These are phyloP conservation scores for Yponomeuta sedellus DNA, from an alignment of 2,888 invertebrate genomes.

Conservation along the genomic window DNA sequence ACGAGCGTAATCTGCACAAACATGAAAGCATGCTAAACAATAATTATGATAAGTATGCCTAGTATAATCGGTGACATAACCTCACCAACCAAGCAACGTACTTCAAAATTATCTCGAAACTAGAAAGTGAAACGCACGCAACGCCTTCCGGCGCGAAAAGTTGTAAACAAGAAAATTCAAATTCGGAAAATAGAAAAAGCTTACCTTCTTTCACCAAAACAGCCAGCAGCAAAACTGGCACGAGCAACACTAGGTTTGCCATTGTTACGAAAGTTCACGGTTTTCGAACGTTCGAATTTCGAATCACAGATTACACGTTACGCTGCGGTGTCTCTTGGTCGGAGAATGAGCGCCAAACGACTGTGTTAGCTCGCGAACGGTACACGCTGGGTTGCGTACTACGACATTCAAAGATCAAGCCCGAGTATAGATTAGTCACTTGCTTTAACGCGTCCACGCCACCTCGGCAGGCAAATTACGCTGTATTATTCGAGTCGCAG, in stretches of 20 bases:
- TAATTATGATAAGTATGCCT: background rate
- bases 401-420: slow-evolving; percentile 17
- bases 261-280: slow-evolving; percentile 41
- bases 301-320: slow-evolving; percentile 10
- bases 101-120: background rate
- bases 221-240: slow-evolving; percentile 58
- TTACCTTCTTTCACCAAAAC: slow-evolving; percentile 57
- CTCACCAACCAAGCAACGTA: background rate
- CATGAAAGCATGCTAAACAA: background rate
- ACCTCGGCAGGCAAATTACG: too few species aligned
- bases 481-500: too few species aligned
- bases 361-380: slow-evolving; percentile 5
- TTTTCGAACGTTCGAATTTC: slow-evolving; percentile 8
- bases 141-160: slow-evolving; percentile 11
- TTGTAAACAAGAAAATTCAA: slow-evolving; percentile 5
- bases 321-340: background rate
- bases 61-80: background rate
- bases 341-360: slow-evolving; percentile 16
- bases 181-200: slow-evolving; percentile 24
- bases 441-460: background rate
- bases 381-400: slow-evolving; percentile 27
- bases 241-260: slow-evolving; percentile 53
- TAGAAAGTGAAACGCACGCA: background rate
- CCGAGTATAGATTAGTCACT: background rate
- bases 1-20: background rate